phyloP scores from a whole-genome alignment of 2,888 invertebrate genomes.

The Plusia festucae region DNA sequence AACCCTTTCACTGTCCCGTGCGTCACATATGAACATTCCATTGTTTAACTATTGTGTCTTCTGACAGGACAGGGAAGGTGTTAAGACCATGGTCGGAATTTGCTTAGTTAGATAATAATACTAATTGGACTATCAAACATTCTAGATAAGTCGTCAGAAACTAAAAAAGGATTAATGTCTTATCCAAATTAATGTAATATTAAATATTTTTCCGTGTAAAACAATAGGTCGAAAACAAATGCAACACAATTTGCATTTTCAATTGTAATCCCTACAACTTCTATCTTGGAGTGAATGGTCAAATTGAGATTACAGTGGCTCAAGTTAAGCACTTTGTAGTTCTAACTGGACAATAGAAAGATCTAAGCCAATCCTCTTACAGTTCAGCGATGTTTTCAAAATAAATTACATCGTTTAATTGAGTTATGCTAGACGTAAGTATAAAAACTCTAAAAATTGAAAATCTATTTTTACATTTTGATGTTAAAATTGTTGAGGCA shows the following conservation, averaged over 20 bases:
- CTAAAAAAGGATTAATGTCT: background rate
- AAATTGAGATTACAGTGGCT: background rate
- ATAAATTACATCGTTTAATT: background rate
- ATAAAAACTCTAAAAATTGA: no score
- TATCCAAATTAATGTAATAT: background rate
- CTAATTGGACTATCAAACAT: no score
- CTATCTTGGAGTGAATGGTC: conserved; percentile 2
- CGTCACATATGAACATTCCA: no score
- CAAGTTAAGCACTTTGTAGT: conserved; percentile 10
- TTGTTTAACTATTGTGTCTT: no score
- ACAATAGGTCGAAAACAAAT: background rate
- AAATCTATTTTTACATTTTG: no score
- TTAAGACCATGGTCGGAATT: no score
- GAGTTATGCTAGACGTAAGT: no score
- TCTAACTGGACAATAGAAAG: conserved; percentile 9
- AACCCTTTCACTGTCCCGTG: no score
- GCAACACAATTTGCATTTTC: conserved; percentile 5
- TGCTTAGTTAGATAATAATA: no score
- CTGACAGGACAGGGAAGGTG: no score
- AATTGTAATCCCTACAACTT: background rate
- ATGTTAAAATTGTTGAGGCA: no score
- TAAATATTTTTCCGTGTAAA: background rate
- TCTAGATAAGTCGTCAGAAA: no score
- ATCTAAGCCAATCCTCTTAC: background rate
- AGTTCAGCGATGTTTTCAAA: background rate